Base-by-base conservation (phyloP, 2,113 vertebrate species). In the Xerus inauris region DNA sequence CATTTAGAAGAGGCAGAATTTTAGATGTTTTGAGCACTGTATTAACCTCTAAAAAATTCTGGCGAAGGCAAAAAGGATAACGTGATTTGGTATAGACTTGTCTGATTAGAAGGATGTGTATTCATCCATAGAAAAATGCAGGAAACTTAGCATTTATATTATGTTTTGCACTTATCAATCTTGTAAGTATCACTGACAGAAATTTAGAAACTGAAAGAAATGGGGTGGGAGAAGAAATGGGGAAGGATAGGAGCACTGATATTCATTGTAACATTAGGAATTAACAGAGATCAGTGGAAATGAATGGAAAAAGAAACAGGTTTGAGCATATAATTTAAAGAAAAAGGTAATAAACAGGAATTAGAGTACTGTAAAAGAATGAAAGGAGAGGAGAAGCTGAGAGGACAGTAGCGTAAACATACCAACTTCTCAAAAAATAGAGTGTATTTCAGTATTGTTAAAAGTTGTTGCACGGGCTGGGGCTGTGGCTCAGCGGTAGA, bases 91-190 rank as follows among this genome's bases (percentile, higher is more conserved):
- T 90, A 88, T 8, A 59, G 20, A 57, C 64, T 92, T 67, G 28
- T 84, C 59, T 93, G 62, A 86, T 54, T 94, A 91, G 91, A 94
- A 94, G 71, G 49, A 94, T 91, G 75, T 80, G 47, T 54, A 83
- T 49, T 91, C 57, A 94, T 62, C 80, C 91, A 94, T 19, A 85
- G 90, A 90, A 96, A 95, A 98, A 51, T 35, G 94, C 69, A 96
- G 62, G 71, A 93, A 96, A 87, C 40, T 81, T 94, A 77, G 87
- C 28, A 85, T 92, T 96, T 96, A 95, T 54, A 59, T 90, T 87
- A 73, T 69, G n/a, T 93, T 95, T 35, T 93, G 91, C 89, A 90
- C 40, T 89, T 85, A 83, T 22, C 86, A 91, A 86, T 30, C n/a
- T 80, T 79, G 10, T 84, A 94, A 91, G 16, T 65, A 82, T 47